Conservation (phyloP, 37 sponge, comb jelly and placozoan genomes). For the Oscarella lobularis region DNA sequence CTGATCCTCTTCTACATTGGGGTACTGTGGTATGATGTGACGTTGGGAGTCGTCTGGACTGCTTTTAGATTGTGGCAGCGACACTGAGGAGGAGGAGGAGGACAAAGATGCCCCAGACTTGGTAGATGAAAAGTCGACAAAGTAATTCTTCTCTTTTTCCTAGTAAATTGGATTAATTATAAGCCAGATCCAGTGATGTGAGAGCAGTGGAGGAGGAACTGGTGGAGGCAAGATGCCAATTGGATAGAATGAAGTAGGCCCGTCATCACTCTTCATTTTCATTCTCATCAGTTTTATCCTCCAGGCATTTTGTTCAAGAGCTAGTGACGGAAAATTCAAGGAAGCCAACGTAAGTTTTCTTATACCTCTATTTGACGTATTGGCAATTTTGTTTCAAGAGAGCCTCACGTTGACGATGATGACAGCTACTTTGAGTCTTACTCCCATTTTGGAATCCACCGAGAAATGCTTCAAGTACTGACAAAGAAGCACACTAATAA, state of each 20-base stretch:
- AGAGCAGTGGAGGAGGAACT: too few relatives aligned
- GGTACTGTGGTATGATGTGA: constrained; percentile 16
- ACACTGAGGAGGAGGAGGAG: neutral
- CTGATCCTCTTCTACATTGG: constrained; percentile 43
- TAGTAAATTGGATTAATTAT: too few relatives aligned
- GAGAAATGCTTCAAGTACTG: constrained; percentile 60
- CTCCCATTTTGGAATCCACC: constrained; percentile 49
- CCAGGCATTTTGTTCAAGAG: neutral
- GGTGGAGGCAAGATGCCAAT: too few relatives aligned
- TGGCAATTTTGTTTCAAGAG: too few relatives aligned
- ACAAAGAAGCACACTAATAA: neutral
- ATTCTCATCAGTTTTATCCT: too few relatives aligned
- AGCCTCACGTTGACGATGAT: neutral
- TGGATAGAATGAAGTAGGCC: too few relatives aligned
- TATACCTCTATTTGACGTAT: too few relatives aligned
- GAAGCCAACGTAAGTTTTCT: constrained; percentile 1
- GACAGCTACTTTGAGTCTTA: constrained; percentile 58
- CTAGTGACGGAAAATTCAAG: constrained; percentile 2
- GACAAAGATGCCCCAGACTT: neutral
- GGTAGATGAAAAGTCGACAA: neutral
- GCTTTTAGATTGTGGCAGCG: neutral
- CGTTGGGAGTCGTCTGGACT: too few relatives aligned
- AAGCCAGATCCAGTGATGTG: too few relatives aligned
- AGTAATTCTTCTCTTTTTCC: too few relatives aligned
- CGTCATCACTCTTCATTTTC: too few relatives aligned